Evolutionary conservation across 2,888 invertebrate species (phyloP), one percentile per base, ranked within the genome.

Genomic region (Tigriopus californicus): DNA sequence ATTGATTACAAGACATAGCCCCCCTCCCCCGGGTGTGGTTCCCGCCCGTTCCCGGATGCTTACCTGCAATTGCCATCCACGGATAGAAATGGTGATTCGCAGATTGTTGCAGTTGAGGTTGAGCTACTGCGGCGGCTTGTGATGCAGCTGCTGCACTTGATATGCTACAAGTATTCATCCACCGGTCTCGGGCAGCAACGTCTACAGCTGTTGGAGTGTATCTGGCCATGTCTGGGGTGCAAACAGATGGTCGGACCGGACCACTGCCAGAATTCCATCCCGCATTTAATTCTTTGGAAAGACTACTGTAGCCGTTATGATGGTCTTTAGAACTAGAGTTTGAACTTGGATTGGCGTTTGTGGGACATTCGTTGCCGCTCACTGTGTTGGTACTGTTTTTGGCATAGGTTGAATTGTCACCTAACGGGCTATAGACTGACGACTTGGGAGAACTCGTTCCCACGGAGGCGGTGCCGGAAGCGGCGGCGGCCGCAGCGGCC

Each of bases 11-110:
- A n/a, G n/a, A n/a, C n/a, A n/a, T n/a, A n/a, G n/a, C n/a, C n/a
- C n/a, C n/a, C n/a, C n/a, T n/a, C n/a, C n/a, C n/a, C n/a, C n/a
- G n/a, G n/a, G n/a, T n/a, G n/a, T n/a, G n/a, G n/a, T n/a, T n/a
- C n/a, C n/a, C n/a, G n/a, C n/a, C n/a, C n/a, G n/a, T n/a, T n/a
- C 8, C 33, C 33, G 4, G 33, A 5, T 66, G 79, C 86, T 82
- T 75, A 90, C 91, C 91, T 90, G 90, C 90, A 79, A 91, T 90
- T 76, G 90, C 90, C 91, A 91, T 91, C 91, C 91, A 91, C 68
- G 91, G 91, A 76, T 91, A 91, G 78, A 91, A 91, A 71, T 89
- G 89, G 80, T 90, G 89, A 75, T 65, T 62, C 42, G 65, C 58
- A 15, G 58, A 59, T 62, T 64, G 58, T 61, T 65, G 62, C 56